phyloP scores from a whole-genome alignment of 1,140 invertebrate genomes.

The Phymorhynchus buccinoides region DNA sequence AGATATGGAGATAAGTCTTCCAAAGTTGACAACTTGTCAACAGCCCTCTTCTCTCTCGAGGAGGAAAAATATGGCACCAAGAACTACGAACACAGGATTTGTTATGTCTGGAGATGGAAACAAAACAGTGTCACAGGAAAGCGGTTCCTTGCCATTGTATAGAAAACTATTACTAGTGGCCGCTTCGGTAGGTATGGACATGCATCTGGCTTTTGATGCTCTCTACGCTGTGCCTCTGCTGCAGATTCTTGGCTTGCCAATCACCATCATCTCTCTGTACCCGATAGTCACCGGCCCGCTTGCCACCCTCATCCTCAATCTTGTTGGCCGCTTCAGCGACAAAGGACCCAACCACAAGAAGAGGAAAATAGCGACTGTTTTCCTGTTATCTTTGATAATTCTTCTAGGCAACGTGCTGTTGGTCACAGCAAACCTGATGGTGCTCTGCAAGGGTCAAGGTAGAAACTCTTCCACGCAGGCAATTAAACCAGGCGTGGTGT shows the following conservation, averaged over 20 bases:
- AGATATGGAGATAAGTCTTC: no score
- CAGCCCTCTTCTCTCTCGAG: no score
- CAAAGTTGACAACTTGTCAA: no score
- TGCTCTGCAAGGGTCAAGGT: no score
- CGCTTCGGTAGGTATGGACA: not conserved
- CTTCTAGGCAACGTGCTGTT: not conserved
- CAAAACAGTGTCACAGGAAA: no score
- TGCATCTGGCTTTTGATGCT: not conserved
- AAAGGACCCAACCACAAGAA: slow-evolving; percentile 1
- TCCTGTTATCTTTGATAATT: not conserved
- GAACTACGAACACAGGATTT: no score
- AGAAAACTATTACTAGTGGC: not conserved
- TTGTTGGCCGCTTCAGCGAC: not conserved
- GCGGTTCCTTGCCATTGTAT: no score
- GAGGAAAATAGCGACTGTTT: not conserved
- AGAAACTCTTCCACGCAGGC: not conserved
- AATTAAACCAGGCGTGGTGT: not conserved
- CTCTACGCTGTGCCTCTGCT: not conserved
- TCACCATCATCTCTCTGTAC: not conserved
- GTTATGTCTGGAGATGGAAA: no score
- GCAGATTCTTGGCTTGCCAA: not conserved
- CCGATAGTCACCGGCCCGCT: not conserved
- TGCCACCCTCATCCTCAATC: not conserved
- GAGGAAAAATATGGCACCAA: no score
- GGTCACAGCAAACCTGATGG: not conserved